These are phyloP conservation scores for Galeopterus variegatus DNA, from an alignment of 2,113 vertebrate genomes.

Conservation along the genomic window DNA sequence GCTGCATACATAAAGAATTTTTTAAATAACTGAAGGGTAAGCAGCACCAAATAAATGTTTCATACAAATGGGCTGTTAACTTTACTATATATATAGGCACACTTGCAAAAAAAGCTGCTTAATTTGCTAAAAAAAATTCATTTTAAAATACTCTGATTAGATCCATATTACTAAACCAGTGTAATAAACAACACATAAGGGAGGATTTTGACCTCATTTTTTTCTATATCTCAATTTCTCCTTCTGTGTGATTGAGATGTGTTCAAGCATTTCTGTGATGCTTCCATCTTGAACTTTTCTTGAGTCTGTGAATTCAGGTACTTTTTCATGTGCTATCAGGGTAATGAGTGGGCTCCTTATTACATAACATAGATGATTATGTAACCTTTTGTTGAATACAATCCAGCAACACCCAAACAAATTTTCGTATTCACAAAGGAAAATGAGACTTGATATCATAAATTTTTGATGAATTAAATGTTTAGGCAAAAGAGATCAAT, in stretches of 20 bases:
- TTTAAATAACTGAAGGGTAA: constrained; percentile 65
- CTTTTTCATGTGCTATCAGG: background rate
- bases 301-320: constrained; percentile 48
- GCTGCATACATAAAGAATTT: constrained; percentile 62
- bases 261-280: background rate
- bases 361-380: background rate
- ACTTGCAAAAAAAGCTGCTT: background rate
- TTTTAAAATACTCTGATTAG: constrained; percentile 27
- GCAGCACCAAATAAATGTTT: constrained; percentile 3
- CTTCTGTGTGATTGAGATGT: constrained; percentile 19
- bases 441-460: background rate
- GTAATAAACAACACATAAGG: background rate
- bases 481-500: constrained; percentile 37
- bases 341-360: background rate
- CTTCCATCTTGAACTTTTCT: background rate
- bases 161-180: background rate
- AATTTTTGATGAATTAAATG: constrained; percentile 60
- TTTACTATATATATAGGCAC: constrained; percentile 38
- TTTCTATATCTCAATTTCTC: constrained; percentile 4
- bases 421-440: constrained; percentile 17
- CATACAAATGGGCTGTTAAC: constrained; percentile 40
- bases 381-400: constrained; percentile 38
- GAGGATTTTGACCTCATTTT: constrained; percentile 2
- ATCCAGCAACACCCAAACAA: background rate
- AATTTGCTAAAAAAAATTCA: constrained; percentile 3